Evolutionary conservation across 2,888 invertebrate genomes (phyloP), one percentile per base, ranked within the genome.

Genomic region (Meiosimyza decipiens): DNA sequence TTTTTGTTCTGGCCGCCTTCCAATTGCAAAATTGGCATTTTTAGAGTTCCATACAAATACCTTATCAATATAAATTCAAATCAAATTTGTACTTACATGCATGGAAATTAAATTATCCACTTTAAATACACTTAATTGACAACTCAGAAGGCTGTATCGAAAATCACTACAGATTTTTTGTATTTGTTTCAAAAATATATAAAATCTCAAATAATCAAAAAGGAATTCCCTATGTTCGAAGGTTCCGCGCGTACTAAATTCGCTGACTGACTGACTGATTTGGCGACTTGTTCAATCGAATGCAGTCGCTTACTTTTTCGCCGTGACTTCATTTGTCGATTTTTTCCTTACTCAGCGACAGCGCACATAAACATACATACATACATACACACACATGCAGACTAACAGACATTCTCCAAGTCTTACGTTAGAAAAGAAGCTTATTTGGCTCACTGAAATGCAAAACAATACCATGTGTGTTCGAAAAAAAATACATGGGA

Each of bases 181-280:
- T n/a, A 28, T 40, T 22, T 3, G 1, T 12, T 33, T 33, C 28
- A n/a, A 28, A 57, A 57, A 22, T 12, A 22, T 28, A 40, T 40
- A 6, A 63, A 33, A 16, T 47, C 16, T 9, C 49, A 18, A 11
- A 16, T 47, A 49, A 47, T n/a, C 49, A 7, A 12, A 49, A 47
- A 16, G 72, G 71, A 65, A 62, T 50, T 69, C 57, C 60, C 71
- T 74, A 66, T 73, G 75, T 65, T 71, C 62, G 65, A 71, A 73
- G 67, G 72, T 75, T 75, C 73, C 72, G 71, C 75, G 77, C 74
- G 73, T 66, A 70, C 75, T 72, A 67, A 76, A 73, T 73, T 73
- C 73, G 71, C 63, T 73, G 74, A 75, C 75, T 69, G 73, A 77
- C 76, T 74, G 73, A 77, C 76, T 74, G 76, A 76, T 76, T 76